phyloP scores from a whole-genome alignment of 2,888 invertebrate species.

The Ichneumoninae sp. region DNA sequence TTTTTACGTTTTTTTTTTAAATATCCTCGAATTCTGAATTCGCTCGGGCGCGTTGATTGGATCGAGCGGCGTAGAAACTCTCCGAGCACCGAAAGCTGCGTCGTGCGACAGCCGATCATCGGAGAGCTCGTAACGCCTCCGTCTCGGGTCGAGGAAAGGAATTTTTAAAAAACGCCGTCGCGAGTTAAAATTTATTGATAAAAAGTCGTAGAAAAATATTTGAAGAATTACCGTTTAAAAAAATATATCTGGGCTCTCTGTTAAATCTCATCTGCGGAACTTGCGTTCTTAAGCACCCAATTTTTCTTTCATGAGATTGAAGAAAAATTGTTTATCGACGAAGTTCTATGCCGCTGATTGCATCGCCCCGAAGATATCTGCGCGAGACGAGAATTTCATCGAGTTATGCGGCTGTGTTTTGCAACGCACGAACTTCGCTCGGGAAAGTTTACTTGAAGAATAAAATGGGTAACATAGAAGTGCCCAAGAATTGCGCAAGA shows the following conservation, averaged over 20 bases:
- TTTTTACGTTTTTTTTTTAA: not conserved
- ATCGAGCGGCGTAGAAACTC: not conserved
- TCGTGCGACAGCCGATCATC: no score
- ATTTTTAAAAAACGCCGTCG: not conserved
- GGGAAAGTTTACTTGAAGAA: no score
- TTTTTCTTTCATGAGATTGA: not conserved
- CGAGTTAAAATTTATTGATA: slow-evolving; percentile 15
- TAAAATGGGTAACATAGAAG: no score
- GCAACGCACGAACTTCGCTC: no score
- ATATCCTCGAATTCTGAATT: not conserved
- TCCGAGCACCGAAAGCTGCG: no score
- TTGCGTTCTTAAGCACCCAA: slow-evolving; percentile 15
- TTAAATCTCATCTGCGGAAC: not conserved
- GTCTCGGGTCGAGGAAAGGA: not conserved
- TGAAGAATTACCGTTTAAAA: slow-evolving; percentile 32
- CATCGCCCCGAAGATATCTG: not conserved
- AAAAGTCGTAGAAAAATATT: slow-evolving; percentile 63
- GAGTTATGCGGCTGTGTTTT: no score
- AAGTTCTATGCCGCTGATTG: not conserved
- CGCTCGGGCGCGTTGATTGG: not conserved
- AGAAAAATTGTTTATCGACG: slow-evolving; percentile 17
- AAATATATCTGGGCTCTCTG: slow-evolving; percentile 33
- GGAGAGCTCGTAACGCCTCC: not conserved
- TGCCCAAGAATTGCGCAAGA: no score
- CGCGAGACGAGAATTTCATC: no score